phyloP scores from a whole-genome alignment of 1,140 invertebrate genomes.

The Aleiodes sp. region DNA sequence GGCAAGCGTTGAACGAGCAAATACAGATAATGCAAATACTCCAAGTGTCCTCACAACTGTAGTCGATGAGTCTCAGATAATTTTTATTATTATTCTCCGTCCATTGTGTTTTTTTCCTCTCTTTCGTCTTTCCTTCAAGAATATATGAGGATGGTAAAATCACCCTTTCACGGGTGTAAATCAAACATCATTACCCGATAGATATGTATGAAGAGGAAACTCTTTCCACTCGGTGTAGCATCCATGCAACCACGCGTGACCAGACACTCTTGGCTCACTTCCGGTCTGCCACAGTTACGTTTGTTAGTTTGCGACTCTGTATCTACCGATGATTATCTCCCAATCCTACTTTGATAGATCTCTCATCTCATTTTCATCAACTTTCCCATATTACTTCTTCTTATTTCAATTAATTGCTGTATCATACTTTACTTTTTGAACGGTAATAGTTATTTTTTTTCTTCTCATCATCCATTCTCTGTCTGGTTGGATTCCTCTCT shows the following conservation, averaged over 20 bases:
- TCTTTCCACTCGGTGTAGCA: conserved; percentile 25
- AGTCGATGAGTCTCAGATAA: too few relatives aligned
- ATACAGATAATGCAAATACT: neutral
- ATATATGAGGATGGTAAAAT: conserved; percentile 22
- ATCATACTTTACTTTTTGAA: too few relatives aligned
- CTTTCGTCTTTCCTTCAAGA: neutral
- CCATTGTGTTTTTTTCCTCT: neutral
- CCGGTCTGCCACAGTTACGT: conserved; percentile 8
- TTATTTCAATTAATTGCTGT: too few relatives aligned
- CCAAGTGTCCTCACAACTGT: too few relatives aligned
- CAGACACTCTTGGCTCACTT: conserved; percentile 29
- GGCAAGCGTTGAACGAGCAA: neutral
- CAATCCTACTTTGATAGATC: neutral
- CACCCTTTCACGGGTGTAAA: conserved; percentile 18
- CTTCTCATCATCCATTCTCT: neutral
- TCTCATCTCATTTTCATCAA: neutral
- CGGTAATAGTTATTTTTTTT: too few relatives aligned
- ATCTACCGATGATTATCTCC: neutral
- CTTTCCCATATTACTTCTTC: neutral
- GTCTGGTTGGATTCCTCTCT: conserved; percentile 2
- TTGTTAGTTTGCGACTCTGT: neutral
- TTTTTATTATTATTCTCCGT: too few relatives aligned
- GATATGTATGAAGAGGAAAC: conserved; percentile 20
- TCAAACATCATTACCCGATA: conserved; percentile 33
- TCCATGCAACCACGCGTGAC: conserved; percentile 28